Base-by-base conservation (phyloP, 2,888 invertebrate species). In the Cephus rjabovi region DNA sequence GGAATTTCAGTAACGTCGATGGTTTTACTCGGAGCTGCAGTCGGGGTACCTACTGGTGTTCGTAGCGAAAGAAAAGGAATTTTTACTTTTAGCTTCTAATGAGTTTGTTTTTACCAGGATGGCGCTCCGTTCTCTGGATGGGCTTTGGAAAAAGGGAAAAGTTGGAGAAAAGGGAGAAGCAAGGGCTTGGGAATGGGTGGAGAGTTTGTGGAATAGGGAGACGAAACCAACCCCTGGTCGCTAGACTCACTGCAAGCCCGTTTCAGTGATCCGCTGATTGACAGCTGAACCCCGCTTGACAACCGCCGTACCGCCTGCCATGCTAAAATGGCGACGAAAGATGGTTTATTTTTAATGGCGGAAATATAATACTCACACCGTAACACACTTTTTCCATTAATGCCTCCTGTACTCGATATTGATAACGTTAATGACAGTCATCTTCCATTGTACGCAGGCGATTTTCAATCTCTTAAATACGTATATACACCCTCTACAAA, bases 261-360 rank as follows among this genome's bases (percentile, higher is more conserved):
- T 87, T 86, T 86, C 87, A 82, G 87, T 86, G 89, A 89, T 89
- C 85, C 87, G 87, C 81, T 89, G 89, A 90, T 90, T 90, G 90
- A 90, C 90, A 90, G 89, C 80, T 86, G 86, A 88, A 80, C 87
- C 86, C 86, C 78, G 79, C 84, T 82, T 79, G 69, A 74, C 76
- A 77, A 76, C 69, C 84, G 81, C 77, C 81, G 82, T 23, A 82
- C 84, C 82, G 83, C 80, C 79, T 85, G 84, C 83, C 84, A 85
- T 81, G 82, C 83, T 87, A 90, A 89, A 90, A 90, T 89, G 91
- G 89, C 90, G 91, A 87, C 89, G 89, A 90, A 86, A 85, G 89
- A 89, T 87, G 89, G 86, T 90, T 89, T 89, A 89, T 89, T 90
- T 90, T 88, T 90, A 89, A 90, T 90, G 88, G 86, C 87, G 82